Evolutionary conservation across 2,113 vertebrate genomes (phyloP), one percentile per base, ranked within the genome.

Genomic region (Megalops atlanticus): DNA sequence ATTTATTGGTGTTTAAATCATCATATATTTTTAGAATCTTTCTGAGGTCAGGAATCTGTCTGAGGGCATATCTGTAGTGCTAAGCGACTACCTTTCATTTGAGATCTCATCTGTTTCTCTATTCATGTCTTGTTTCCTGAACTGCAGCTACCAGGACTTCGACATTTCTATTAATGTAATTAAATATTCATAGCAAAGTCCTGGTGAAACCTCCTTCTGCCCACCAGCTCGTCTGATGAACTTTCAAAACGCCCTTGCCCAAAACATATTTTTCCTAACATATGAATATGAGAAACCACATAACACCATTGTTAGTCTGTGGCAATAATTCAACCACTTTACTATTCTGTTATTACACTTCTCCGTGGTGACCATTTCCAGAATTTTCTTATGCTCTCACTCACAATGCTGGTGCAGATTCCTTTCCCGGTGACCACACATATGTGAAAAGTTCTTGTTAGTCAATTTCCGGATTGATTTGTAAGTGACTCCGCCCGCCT

Each of bases 391-490:
- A n/a, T n/a, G n/a, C n/a, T n/a, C n/a, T n/a, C n/a, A n/a, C n/a
- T n/a, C n/a, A n/a, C n/a, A n/a, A n/a, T n/a, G n/a, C n/a, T n/a
- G n/a, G n/a, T n/a, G n/a, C n/a, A n/a, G n/a, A n/a, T n/a, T n/a
- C n/a, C n/a, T n/a, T n/a, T n/a, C n/a, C n/a, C n/a, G n/a, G n/a
- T n/a, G n/a, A n/a, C n/a, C 10, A 45, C 35, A 10, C 33, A 27
- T 16, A 70, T 12, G 31, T 47, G 52, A 43, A 21, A 16, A 74
- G 31, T 35, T 69, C 21, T 31, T 24, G 31, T 18, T n/a, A 31
- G 64, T 69, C 33, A 49, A 64, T 76, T 54, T 36, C 27, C 54
- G 39, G 18, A 38, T 39, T 68, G 74, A 81, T 76, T 33, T 76
- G 54, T 76, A 27, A 36, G 36, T 76, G 24, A 52, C 12, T n/a